Evolutionary conservation across 1,140 invertebrate species (phyloP).

Genomic region (Helicoverpa armigera): DNA sequence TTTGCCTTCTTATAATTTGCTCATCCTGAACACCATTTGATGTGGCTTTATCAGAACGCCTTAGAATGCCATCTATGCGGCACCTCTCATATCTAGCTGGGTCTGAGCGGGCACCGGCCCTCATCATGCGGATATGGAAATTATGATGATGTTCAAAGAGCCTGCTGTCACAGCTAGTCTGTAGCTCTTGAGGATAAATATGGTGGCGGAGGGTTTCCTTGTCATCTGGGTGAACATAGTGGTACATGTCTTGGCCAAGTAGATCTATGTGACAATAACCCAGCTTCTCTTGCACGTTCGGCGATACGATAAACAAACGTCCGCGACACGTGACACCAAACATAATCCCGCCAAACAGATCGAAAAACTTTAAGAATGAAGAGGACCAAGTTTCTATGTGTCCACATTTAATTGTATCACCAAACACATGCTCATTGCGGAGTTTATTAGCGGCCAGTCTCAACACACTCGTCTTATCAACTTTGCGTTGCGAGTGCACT

Average conservation of each 20-base stretch:
- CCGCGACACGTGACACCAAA: conserved; percentile 93
- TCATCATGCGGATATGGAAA: conserved; percentile 88
- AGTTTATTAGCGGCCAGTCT: conserved; percentile 94
- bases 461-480: conserved; percentile 97
- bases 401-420: conserved; percentile 83
- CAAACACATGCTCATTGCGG: conserved; percentile 87
- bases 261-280: conserved; percentile 95
- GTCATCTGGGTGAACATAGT: conserved; percentile 93
- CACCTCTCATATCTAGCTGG: conserved; percentile 91
- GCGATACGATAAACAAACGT: conserved; percentile 95
- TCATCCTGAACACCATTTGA: conserved; percentile 82
- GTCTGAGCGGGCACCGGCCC: conserved; percentile 90
- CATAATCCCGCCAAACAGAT: conserved; percentile 91
- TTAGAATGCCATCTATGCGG: conserved; percentile 87
- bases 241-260: conserved; percentile 94
- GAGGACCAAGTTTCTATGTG: conserved; percentile 81
- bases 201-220: conserved; percentile 91
- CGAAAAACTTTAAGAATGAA: conserved; percentile 85
- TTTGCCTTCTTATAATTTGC: conserved; percentile 84
- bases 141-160: conserved; percentile 84
- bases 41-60: conserved; percentile 86
- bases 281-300: conserved; percentile 94
- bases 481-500: conserved; percentile 92
- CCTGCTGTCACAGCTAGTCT: conserved; percentile 70
- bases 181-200: conserved; percentile 88